These are phyloP conservation scores for Lepidostoma basale DNA, from an alignment of 1,140 invertebrate genomes.

Conservation along the genomic window DNA sequence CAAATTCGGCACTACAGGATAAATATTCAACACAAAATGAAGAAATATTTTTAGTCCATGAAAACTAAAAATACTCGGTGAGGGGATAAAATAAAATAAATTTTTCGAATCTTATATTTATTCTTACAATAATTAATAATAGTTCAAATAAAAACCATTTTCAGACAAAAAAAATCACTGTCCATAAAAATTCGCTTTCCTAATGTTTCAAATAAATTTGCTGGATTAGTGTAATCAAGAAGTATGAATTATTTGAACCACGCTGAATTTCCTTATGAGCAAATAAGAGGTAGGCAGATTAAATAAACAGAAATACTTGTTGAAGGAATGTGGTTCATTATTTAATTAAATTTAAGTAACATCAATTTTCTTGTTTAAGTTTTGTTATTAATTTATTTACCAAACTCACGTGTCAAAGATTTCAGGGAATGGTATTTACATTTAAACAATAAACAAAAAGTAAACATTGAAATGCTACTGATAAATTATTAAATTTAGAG, in stretches of 20 bases:
- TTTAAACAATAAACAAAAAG: constrained; percentile 28
- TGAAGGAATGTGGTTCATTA: constrained; percentile 8
- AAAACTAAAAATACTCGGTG: no score
- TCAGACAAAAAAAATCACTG: neutral
- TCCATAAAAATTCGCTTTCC: neutral
- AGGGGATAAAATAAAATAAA: constrained; percentile 25
- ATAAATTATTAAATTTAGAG: constrained; percentile 41
- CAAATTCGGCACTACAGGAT: no score
- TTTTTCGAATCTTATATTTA: constrained; percentile 27
- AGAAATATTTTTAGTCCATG: no score
- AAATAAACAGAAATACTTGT: no score
- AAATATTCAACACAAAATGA: no score
- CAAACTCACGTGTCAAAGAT: neutral
- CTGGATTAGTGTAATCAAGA: no score
- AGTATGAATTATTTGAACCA: no score
- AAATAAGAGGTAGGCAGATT: no score
- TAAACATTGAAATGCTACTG: constrained; percentile 39
- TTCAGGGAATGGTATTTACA: constrained; percentile 36
- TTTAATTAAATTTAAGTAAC: constrained; percentile 12
- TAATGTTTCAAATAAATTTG: neutral
- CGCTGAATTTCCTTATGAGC: no score
- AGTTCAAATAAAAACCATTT: constrained; percentile 19
- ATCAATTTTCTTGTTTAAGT: neutral
- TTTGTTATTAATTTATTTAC: constrained; percentile 6
- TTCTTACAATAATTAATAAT: constrained; percentile 30